Evolutionary conservation across 2,113 vertebrate genomes (phyloP).

Genomic region (Nothoprocta perdicaria): DNA sequence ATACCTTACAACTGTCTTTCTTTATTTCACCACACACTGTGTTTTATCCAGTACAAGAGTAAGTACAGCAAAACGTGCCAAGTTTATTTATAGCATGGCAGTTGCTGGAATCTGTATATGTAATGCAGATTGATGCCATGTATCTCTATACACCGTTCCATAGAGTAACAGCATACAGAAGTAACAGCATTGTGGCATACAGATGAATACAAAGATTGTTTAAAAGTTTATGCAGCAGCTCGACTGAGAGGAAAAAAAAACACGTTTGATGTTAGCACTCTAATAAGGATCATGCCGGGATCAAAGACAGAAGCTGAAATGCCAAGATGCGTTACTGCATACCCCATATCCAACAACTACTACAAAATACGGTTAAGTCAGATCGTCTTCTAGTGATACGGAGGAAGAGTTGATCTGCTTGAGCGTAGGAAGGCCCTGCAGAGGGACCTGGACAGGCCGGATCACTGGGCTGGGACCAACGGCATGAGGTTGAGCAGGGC

Average conservation of each 20-base stretch:
- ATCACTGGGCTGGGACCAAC: too few relatives aligned
- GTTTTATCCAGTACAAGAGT: not conserved
- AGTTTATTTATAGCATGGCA: not conserved
- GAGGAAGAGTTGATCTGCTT: too few relatives aligned
- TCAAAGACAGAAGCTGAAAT: constrained; percentile 17
- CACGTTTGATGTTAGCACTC: not conserved
- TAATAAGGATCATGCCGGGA: not conserved
- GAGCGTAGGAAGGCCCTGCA: too few relatives aligned
- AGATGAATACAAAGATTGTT: not conserved
- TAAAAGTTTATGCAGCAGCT: not conserved
- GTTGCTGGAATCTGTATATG: not conserved
- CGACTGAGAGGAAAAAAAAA: rapidly evolving
- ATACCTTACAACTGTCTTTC: not conserved
- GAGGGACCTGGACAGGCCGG: too few relatives aligned
- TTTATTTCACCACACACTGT: not conserved
- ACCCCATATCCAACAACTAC: not conserved
- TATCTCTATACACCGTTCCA: not conserved
- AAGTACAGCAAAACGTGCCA: not conserved
- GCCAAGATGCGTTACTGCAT: not conserved
- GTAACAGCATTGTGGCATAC: not conserved
- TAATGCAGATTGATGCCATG: not conserved
- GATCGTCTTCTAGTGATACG: not conserved
- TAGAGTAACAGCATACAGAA: not conserved
- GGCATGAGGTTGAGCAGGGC: too few relatives aligned
- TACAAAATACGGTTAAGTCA: not conserved